A percentile compares a stretch with the other conserved stretches of the same genome.
These are phyloP conservation scores for Sebastiscus albofasciatus DNA, from an alignment of 2,797 vertebrate genomes.

Conservation along the genomic window DNA sequence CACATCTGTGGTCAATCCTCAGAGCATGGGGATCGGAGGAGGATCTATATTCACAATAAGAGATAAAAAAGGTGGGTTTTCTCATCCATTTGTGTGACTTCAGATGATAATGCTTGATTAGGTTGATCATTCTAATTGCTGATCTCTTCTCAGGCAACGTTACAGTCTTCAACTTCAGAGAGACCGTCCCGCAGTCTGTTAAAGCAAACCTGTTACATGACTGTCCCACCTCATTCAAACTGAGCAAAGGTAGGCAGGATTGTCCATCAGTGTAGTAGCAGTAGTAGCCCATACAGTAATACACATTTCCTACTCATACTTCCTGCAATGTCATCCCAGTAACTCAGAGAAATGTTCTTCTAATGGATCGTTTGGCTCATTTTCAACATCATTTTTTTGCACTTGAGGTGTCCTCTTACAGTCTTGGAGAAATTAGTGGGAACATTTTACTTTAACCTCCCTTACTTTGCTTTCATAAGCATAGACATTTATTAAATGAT, in stretches of 20 bases:
- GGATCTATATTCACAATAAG: conserved; percentile 91
- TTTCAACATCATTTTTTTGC: neutral
- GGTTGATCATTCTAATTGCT: neutral
- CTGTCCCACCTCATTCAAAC: conserved; percentile 15
- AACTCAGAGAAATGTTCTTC: neutral
- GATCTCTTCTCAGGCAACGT: conserved; percentile 70
- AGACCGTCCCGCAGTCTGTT: conserved; percentile 72
- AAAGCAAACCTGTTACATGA: conserved; percentile 56
- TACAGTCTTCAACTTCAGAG: conserved; percentile 82
- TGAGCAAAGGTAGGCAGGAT: conserved; percentile 63
- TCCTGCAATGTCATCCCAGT: neutral
- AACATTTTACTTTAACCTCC: neutral
- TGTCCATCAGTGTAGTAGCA: neutral
- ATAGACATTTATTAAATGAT: neutral
- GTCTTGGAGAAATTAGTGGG: neutral
- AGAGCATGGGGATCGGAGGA: conserved; percentile 95
- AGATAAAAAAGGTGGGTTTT: conserved; percentile 83
- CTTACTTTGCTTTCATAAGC: neutral
- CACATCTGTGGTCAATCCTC: conserved; percentile 90
- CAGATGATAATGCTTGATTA: neutral
- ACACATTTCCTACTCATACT: neutral
- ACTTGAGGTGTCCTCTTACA: neutral
- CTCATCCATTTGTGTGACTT: neutral
- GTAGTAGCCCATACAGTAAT: neutral
- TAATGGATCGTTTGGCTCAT: neutral